phyloP scores from a whole-genome alignment of 1,140 invertebrate species.

The Diorhabda carinulata region DNA sequence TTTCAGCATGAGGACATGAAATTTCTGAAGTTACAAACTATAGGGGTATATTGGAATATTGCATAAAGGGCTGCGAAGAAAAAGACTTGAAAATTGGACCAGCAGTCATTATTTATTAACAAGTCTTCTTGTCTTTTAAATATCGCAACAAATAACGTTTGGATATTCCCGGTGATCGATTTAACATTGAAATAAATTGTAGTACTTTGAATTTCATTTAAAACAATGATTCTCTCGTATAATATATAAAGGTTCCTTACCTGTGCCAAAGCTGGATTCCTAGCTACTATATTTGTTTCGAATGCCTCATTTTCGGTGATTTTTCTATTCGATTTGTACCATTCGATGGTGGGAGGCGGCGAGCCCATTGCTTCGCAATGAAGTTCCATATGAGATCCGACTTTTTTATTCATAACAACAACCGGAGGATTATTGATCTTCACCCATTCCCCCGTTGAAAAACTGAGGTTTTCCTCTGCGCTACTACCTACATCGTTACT shows the following conservation, averaged over 20 bases:
- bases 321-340: conserved; percentile 60
- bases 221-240: no score
- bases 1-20: no score
- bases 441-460: conserved; percentile 49
- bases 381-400: conserved; percentile 56
- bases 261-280: conserved; percentile 52
- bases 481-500: conserved; percentile 32
- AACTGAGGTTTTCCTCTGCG: conserved; percentile 12
- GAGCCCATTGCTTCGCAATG: conserved; percentile 65
- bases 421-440: conserved; percentile 51
- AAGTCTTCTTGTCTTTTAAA: no score
- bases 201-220: no score
- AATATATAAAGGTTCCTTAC: neutral
- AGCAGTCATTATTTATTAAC: no score
- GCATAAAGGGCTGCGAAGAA: no score
- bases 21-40: no score
- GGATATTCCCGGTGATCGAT: no score
- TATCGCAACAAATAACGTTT: no score
- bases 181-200: no score
- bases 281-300: conserved; percentile 53
- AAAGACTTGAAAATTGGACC: no score
- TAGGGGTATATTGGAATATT: no score
- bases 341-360: conserved; percentile 64
- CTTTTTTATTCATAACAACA: conserved; percentile 42
- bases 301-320: conserved; percentile 53